Conservation (phyloP, 2,113 vertebrate genomes). For the Otolemur garnettii region DNA sequence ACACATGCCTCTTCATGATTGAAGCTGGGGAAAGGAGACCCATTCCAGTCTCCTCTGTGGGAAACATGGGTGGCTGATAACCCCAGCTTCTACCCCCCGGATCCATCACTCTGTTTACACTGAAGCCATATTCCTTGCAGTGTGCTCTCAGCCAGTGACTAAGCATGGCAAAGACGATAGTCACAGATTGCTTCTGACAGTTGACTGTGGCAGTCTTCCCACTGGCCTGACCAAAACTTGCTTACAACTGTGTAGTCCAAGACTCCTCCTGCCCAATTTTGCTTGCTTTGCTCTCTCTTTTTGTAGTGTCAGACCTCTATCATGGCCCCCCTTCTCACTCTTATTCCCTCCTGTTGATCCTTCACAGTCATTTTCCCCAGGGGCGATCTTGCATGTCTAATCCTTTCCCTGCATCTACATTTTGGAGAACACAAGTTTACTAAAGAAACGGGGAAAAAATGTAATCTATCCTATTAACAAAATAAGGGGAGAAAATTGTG, state of each 20-base stretch:
- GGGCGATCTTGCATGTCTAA: background rate
- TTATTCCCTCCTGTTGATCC: no score
- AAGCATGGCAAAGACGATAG: background rate
- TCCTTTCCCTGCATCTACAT: background rate
- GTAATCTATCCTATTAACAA: background rate
- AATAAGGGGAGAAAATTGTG: background rate
- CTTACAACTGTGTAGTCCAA: background rate
- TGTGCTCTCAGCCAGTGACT: background rate
- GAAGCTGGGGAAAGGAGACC: no score
- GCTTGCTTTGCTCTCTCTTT: background rate
- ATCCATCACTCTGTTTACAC: background rate
- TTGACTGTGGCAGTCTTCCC: background rate
- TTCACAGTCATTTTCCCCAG: background rate
- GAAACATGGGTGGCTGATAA: accelerated
- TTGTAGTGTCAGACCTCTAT: no score
- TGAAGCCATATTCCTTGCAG: background rate
- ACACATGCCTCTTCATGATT: background rate
- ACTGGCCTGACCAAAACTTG: background rate
- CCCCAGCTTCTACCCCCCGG: background rate
- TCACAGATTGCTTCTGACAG: background rate
- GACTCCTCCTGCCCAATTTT: background rate
- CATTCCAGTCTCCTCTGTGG: background rate
- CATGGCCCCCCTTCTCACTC: background rate
- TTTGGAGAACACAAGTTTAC: background rate
- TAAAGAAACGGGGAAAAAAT: background rate